Conservation (phyloP, 2,888 invertebrate species). For the Troides aeacus region DNA sequence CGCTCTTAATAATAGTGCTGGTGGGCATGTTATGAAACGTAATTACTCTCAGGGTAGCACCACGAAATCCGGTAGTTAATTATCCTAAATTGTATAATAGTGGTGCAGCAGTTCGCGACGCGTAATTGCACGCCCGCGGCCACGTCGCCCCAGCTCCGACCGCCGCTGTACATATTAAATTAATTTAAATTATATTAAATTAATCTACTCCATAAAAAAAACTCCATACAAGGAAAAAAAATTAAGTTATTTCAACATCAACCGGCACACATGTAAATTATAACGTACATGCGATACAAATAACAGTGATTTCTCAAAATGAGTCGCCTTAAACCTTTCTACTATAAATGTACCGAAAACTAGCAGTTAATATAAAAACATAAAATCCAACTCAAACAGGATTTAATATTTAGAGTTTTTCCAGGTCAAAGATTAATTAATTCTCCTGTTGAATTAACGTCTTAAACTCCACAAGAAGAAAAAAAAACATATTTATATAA, state of each 20-base stretch:
- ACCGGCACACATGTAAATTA: background rate
- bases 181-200: constrained; percentile 31
- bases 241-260: background rate
- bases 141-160: constrained; percentile 20
- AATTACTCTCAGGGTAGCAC: constrained; percentile 65
- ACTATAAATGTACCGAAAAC: no score
- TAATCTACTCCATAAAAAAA: constrained; percentile 27
- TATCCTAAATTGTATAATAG: constrained; percentile 79
- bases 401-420: no score
- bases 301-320: no score
- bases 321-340: no score
- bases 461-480: no score
- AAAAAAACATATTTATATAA: no score
- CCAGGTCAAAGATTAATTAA: no score
- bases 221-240: background rate
- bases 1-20: constrained; percentile 57
- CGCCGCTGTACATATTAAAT: constrained; percentile 26
- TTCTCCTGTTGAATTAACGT: no score
- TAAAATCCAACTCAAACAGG: no score
- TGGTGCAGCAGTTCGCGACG: constrained; percentile 63
- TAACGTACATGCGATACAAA: no score
- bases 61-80: constrained; percentile 79
- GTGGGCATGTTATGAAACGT: constrained; percentile 70
- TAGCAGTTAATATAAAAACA: no score
- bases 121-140: constrained; percentile 45